Evolutionary conservation across 2,797 vertebrate species (phyloP).

Genomic region (Sardinella longiceps): DNA sequence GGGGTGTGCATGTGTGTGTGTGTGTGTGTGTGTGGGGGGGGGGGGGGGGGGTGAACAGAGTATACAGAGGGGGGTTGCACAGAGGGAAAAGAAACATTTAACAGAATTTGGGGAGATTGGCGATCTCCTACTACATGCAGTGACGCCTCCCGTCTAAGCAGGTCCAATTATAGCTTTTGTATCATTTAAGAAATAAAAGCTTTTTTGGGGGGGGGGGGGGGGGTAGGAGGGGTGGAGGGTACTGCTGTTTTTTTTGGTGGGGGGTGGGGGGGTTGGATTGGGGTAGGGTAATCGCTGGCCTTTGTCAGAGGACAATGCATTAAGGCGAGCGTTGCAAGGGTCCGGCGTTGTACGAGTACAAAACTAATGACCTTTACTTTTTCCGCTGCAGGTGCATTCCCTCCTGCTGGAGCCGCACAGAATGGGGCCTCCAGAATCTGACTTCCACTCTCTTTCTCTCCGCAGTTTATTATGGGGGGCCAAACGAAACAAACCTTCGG

Average conservation of each 20-base stretch:
- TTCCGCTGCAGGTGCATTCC: slow-evolving; percentile 68
- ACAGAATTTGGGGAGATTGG: slow-evolving; percentile 98
- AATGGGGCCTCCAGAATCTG: slow-evolving; percentile 43
- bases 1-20: too few relatives aligned
- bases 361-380: slow-evolving; percentile 71
- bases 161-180: slow-evolving; percentile 99
- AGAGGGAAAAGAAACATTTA: slow-evolving; percentile 87
- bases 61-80: slow-evolving; percentile 27
- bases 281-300: slow-evolving; percentile 84
- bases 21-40: too few relatives aligned
- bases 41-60: slow-evolving; percentile 44
- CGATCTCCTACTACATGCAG: slow-evolving; percentile 91
- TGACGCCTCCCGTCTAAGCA: slow-evolving; percentile 99
- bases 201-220: slow-evolving; percentile 72
- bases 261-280: slow-evolving; percentile 38
- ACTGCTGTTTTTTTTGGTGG: not conserved
- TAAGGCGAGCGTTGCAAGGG: slow-evolving; percentile 82
- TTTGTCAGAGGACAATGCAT: slow-evolving; percentile 81
- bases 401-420: slow-evolving; percentile 48
- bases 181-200: slow-evolving; percentile 97
- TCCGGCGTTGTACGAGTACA: slow-evolving; percentile 74
- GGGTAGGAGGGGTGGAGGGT: slow-evolving; percentile 43
- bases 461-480: not conserved
- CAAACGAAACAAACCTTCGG: slow-evolving; percentile 36
- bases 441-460: slow-evolving; percentile 33